Evolutionary conservation across 1,140 invertebrate species (phyloP), one percentile per base, ranked within the genome.

Genomic region (Sinella curviseta): DNA sequence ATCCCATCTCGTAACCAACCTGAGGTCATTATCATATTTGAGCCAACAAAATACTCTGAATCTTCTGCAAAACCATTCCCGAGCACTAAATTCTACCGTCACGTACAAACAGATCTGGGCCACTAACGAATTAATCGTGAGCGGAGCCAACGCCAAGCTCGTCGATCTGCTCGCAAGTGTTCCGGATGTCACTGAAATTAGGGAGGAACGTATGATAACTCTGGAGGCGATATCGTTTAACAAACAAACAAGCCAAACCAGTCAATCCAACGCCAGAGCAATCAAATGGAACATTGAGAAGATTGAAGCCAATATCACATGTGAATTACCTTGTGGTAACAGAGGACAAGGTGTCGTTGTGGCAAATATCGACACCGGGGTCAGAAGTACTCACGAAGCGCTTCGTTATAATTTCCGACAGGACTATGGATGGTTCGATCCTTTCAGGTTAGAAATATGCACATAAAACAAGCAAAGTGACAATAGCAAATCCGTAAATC

Each of bases 71-170:
- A 24, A 57, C 8, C 20, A 3, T 31, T n/a, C n/a, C n/a, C n/a
- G n/a, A n/a, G n/a, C n/a, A n/a, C n/a, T n/a, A n/a, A n/a, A n/a
- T n/a, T n/a, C n/a, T n/a, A 35, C 77, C 24, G 67, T 30, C 28
- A 60, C 12, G 12, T 26, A 14, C 55, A 14, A 24, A 26, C 14
- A n/a, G 14, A 33, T 79, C 73, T 79, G 78, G 78, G 55, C 55
- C 26, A 75, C 70, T 20, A 79, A 79, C 76, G 70, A 79, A 76
- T 12, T 79, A 3, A 76, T 16, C 57, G 26, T 79, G 12, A 26
- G 48, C 2, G 20, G 30, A n/a, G 78, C 73, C 17, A 31, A 30
- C 33, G 24, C 12, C 16, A 35, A 3, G 3, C 26, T 75, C n/a
- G 36, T 79, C 24, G 16, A 74, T n/a, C 16, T 1, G 55, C 55